These are phyloP conservation scores for Myotis lucifugus DNA, from an alignment of 2,113 vertebrate species.

Conservation along the genomic window DNA sequence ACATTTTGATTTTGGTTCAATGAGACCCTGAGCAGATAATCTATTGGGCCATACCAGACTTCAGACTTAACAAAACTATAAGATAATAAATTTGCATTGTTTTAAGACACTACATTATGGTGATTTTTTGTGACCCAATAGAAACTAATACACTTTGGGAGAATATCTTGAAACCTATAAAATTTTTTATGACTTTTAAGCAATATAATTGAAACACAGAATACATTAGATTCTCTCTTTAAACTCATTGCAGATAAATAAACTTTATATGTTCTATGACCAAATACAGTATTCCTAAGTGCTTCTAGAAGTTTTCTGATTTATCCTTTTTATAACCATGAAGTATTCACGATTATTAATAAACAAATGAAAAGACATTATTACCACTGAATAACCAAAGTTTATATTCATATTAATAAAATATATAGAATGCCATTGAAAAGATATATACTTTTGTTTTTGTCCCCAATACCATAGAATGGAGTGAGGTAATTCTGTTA, in stretches of 20 bases:
- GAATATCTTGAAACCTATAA: neutral
- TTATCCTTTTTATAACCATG: neutral
- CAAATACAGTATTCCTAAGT: neutral
- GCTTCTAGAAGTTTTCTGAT: neutral
- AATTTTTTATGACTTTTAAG: neutral
- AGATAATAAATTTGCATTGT: neutral
- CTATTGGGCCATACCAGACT: neutral
- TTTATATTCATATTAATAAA: neutral
- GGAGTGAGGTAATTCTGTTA: neutral
- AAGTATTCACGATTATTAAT: constrained; percentile 4
- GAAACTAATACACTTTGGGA: neutral
- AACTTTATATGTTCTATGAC: neutral
- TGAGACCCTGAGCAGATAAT: neutral
- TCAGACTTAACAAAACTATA: neutral
- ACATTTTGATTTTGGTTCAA: neutral
- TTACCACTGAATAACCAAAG: neutral
- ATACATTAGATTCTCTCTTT: neutral
- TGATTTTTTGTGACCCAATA: neutral
- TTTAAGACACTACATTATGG: neutral
- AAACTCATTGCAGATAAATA: neutral
- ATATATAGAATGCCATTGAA: neutral
- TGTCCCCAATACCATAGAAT: neutral
- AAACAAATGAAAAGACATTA: neutral
- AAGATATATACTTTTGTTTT: neutral
- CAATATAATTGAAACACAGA: neutral